These are phyloP conservation scores for Daboia siamensis DNA, from an alignment of 2,113 vertebrate species.

Conservation along the genomic window DNA sequence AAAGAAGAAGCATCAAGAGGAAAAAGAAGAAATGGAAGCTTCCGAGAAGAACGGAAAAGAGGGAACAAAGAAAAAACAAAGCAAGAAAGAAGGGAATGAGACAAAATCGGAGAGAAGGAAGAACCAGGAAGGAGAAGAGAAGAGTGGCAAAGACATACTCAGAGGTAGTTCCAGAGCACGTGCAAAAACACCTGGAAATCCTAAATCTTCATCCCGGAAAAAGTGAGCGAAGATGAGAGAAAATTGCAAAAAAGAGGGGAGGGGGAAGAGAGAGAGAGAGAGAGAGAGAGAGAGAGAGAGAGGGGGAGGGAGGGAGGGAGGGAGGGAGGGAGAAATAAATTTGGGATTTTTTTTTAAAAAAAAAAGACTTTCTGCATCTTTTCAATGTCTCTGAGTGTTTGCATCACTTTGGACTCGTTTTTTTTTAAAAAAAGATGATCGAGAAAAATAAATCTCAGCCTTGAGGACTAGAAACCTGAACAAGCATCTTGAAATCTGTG, in stretches of 20 bases:
- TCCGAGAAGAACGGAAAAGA: background rate
- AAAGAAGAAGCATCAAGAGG: conserved; percentile 31
- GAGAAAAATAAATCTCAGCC: background rate
- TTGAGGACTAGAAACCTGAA: background rate
- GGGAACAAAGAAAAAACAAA: background rate
- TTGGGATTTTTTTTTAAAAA: background rate
- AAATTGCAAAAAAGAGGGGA: background rate
- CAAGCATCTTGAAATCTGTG: background rate
- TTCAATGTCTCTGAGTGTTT: background rate
- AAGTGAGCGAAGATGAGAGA: background rate
- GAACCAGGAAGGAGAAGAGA: conserved; percentile 29
- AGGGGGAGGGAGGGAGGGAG: background rate
- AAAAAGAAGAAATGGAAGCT: background rate
- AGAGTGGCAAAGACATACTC: background rate
- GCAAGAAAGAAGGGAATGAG: background rate
- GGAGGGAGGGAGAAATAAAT: background rate
- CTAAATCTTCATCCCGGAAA: background rate
- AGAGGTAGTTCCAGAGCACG: background rate
- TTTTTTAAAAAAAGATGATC: background rate
- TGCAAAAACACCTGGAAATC: conserved; percentile 16
- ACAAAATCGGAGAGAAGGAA: background rate
- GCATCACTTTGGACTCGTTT: background rate
- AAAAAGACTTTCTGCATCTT: background rate
- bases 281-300: too few species aligned
- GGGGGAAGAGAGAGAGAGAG: background rate